Evolutionary conservation across 2,888 invertebrate species (phyloP), one percentile per base, ranked within the genome.

Genomic region (Tetropium fuscum): DNA sequence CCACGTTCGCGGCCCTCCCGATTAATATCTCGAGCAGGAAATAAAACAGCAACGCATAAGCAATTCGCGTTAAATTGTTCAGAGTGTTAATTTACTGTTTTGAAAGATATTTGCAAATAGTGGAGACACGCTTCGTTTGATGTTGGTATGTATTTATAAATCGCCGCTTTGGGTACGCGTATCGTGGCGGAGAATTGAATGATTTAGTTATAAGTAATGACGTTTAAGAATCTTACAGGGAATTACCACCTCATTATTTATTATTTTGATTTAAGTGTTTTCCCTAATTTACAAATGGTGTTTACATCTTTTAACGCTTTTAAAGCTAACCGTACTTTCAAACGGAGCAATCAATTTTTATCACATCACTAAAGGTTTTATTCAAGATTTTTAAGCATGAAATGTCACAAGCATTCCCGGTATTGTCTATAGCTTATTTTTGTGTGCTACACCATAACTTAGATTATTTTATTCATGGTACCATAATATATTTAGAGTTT

Each of bases 61-160:
- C 27, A 40, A 36, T 20, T 10, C 40, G 7, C 53, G 16, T 53
- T 55, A 51, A 53, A 60, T 49, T 44, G 32, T 38, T 20, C 19
- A 45, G 19, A 43, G 60, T 38, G 41, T 63, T 63, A 63, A 64
- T 64, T 57, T 48, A 47, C 55, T 45, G 56, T 71, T 70, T 66
- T 63, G 64, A 71, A 69, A 68, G 68, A 70, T 69, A 72, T 71
- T 71, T 70, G 73, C 71, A 71, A 70, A 70, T 68, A 71, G 65
- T 49, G 62, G 57, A 40, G 66, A 65, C 66, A 60, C 30, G 54
- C 59, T 49, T 32, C 63, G 53, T 71, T 71, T 69, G 68, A 71
- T 68, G 64, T 68, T 59, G 58, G 56, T 57, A 63, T 30, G 61
- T 66, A 69, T 71, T 71, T 69, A 71, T 71, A 71, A 69, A 65